Conservation (phyloP, 2,888 invertebrate genomes). For the Troides aeacus region DNA sequence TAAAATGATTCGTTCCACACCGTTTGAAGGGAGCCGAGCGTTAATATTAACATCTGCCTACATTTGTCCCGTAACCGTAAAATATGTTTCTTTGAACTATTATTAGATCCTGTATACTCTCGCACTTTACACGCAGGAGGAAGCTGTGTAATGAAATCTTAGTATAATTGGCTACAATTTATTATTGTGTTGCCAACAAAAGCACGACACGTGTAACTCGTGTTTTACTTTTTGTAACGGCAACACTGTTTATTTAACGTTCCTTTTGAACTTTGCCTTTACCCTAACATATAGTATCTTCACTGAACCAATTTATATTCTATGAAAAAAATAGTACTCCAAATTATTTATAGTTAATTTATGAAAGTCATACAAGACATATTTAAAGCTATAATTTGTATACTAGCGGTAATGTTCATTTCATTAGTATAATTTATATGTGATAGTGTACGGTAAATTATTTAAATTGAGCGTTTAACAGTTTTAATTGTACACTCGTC, state of each 20-base stretch:
- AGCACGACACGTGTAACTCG: conserved; percentile 19
- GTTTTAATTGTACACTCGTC: neutral
- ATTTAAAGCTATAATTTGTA: too few relatives aligned
- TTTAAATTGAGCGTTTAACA: neutral
- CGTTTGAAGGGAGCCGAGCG: conserved; percentile 32
- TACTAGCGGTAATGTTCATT: too few relatives aligned
- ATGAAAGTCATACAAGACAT: too few relatives aligned
- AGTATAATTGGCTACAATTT: conserved; percentile 28
- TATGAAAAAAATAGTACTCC: too few relatives aligned
- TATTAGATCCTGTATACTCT: conserved; percentile 27
- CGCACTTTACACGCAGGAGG: conserved; percentile 23
- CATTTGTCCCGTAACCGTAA: conserved; percentile 32
- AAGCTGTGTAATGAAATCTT: conserved; percentile 29
- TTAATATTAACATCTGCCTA: conserved; percentile 32
- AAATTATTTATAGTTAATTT: too few relatives aligned
- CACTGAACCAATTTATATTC: too few relatives aligned
- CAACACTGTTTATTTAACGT: conserved; percentile 13
- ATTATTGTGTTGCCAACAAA: conserved; percentile 27
- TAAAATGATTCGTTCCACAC: conserved; percentile 34
- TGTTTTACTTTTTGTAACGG: conserved; percentile 13
- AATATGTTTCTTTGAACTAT: conserved; percentile 30
- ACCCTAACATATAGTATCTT: too few relatives aligned
- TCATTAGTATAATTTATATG: too few relatives aligned
- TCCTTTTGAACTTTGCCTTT: conserved; percentile 3
- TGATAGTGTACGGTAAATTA: neutral